These are phyloP conservation scores for Eustalomyia histrio DNA, from an alignment of 2,888 invertebrate genomes.

Conservation along the genomic window DNA sequence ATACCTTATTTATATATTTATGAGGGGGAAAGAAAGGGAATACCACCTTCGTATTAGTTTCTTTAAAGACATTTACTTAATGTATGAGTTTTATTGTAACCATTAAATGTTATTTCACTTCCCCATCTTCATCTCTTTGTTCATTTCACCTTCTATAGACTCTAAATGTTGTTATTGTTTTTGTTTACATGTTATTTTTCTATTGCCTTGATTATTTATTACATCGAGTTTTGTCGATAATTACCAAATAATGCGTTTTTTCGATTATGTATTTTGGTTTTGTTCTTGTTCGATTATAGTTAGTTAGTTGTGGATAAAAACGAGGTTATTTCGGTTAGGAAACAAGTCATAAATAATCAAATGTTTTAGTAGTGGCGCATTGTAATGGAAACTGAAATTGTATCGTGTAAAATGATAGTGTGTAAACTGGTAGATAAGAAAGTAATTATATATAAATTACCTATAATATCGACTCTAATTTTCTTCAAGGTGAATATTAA, in stretches of 20 bases:
- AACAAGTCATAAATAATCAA: constrained; percentile 58
- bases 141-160: not conserved
- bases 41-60: not conserved
- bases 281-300: constrained; percentile 39
- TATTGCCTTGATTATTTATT: constrained; percentile 65
- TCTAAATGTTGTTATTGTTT: constrained; percentile 9
- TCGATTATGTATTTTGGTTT: constrained; percentile 26
- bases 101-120: not conserved
- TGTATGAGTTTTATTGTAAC: not conserved
- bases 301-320: constrained; percentile 43
- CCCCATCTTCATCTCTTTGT: not conserved
- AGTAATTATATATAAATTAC: constrained; percentile 37
- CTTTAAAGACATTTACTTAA: not conserved
- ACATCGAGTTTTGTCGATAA: constrained; percentile 74
- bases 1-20: not conserved
- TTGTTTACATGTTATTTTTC: constrained; percentile 7
- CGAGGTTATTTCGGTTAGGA: constrained; percentile 61
- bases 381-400: constrained; percentile 15
- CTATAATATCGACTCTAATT: not conserved
- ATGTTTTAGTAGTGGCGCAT: constrained; percentile 41
- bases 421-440: constrained; percentile 49
- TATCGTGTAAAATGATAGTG: constrained; percentile 12
- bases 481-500: not conserved
- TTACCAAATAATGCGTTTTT: constrained; percentile 76
- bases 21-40: not conserved